These are phyloP conservation scores for Pectinophora gossypiella DNA, from an alignment of 1,140 invertebrate genomes.

Conservation along the genomic window DNA sequence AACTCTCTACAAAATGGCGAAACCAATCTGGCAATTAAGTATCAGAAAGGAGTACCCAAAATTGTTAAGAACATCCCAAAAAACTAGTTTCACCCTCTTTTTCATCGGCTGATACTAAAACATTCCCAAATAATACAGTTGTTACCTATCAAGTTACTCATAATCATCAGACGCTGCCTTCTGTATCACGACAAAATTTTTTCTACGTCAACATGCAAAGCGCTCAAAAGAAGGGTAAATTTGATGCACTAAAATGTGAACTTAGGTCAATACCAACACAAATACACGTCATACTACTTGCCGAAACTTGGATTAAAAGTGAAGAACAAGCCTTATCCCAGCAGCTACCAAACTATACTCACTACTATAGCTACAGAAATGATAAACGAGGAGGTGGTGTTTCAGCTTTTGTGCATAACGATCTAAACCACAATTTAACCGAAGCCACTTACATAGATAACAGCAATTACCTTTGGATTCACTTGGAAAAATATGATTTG, in stretches of 20 bases:
- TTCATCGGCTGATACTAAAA: no score
- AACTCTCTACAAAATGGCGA: constrained; percentile 1
- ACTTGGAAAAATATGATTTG: constrained; percentile 15
- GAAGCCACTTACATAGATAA: constrained; percentile 10
- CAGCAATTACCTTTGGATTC: constrained; percentile 23
- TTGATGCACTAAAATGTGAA: constrained; percentile 11
- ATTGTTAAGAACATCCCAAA: neutral
- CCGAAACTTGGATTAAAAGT: constrained; percentile 19
- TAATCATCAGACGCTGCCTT: no score
- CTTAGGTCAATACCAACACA: neutral
- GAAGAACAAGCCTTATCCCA: constrained; percentile 10
- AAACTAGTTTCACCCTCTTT: neutral
- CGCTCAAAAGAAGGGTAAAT: constrained; percentile 10
- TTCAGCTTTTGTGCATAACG: constrained; percentile 19
- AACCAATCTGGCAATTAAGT: neutral
- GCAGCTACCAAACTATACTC: constrained; percentile 11
- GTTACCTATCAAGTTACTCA: no score
- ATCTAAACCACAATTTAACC: constrained; percentile 12
- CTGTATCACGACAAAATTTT: neutral
- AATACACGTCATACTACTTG: constrained; percentile 13
- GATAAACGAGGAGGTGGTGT: constrained; percentile 22
- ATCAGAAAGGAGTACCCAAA: constrained; percentile 3
- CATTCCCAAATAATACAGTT: no score
- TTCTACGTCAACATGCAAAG: constrained; percentile 14
- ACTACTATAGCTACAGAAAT: constrained; percentile 20